These are phyloP conservation scores for Talpa occidentalis DNA, from an alignment of 2,113 vertebrate species.

Conservation along the genomic window DNA sequence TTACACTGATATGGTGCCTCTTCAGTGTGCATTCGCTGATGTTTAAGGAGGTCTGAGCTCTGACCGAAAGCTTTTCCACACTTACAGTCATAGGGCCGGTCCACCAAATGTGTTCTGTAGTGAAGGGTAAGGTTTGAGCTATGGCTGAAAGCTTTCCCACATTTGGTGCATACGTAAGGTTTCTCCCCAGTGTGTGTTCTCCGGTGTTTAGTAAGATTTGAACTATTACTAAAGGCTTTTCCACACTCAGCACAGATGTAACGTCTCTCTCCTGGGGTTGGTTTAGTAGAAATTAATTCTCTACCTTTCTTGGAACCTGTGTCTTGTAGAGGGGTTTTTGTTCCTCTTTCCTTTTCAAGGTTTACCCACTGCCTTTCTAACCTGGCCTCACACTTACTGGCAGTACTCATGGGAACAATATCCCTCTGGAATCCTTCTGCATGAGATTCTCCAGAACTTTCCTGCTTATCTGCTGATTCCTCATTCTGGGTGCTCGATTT, in stretches of 20 bases:
- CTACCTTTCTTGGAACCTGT: conserved; percentile 60
- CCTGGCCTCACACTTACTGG: conserved; percentile 61
- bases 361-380: conserved; percentile 72
- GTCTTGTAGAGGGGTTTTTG: conserved; percentile 57
- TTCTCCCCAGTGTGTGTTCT: conserved; percentile 83
- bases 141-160: conserved; percentile 81
- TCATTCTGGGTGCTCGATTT: conserved; percentile 56
- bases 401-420: conserved; percentile 40
- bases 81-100: conserved; percentile 81
- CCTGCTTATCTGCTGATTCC: conserved; percentile 54
- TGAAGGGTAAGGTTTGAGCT: conserved; percentile 81
- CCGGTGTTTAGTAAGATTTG: conserved; percentile 79
- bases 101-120: conserved; percentile 81
- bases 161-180: conserved; percentile 83
- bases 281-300: conserved; percentile 54
- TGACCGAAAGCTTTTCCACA: conserved; percentile 82
- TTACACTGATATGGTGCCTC: conserved; percentile 79
- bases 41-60: conserved; percentile 79
- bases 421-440: conserved; percentile 56
- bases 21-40: conserved; percentile 80
- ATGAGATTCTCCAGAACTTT: conserved; percentile 62
- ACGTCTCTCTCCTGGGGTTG: conserved; percentile 83
- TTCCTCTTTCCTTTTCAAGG: conserved; percentile 61
- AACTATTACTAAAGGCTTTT: conserved; percentile 81
- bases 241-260: conserved; percentile 81